Conservation (phyloP, 2,113 vertebrate species). For the Canis aureus region DNA sequence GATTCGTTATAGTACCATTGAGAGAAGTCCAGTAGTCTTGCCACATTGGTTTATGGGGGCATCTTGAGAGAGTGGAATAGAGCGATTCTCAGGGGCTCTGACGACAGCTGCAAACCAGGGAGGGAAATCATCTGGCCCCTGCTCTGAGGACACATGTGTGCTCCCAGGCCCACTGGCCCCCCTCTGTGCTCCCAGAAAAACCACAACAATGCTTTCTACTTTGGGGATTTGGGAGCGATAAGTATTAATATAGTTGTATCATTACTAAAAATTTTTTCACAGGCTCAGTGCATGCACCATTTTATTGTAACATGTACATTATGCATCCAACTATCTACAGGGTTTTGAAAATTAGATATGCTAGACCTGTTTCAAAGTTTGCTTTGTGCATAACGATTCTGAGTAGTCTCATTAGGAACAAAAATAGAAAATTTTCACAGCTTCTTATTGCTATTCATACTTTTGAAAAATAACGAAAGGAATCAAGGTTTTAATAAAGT, state of each 20-base stretch:
- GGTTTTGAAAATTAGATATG: conserved; percentile 52
- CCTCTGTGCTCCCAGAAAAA: too few species aligned
- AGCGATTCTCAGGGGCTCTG: conserved; percentile 89
- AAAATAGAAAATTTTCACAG: conserved; percentile 52
- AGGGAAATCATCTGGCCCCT: conserved; percentile 39
- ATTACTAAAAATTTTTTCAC: neutral
- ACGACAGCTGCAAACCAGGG: conserved; percentile 90
- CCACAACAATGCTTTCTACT: neutral
- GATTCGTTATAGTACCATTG: conserved; percentile 91
- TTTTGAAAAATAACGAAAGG: conserved; percentile 62
- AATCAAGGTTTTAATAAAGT: conserved; percentile 59
- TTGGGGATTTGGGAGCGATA: neutral
- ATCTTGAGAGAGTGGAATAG: conserved; percentile 89
- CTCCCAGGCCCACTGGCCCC: conserved; percentile 84
- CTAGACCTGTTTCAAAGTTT: conserved; percentile 15
- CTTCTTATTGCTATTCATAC: conserved; percentile 50
- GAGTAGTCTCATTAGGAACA: conserved; percentile 48
- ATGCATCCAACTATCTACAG: neutral
- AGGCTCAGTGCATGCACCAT: neutral
- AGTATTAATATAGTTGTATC: neutral
- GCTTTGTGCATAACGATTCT: conserved; percentile 37
- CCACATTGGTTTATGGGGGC: conserved; percentile 92
- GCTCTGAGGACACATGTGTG: conserved; percentile 74
- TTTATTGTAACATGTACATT: neutral
- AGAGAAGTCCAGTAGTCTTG: conserved; percentile 95